A percentile compares a stretch with the other conserved stretches of the same genome.
Evolutionary conservation across 2,888 invertebrate species (phyloP).

Genomic region (Sepiola atlantica): DNA sequence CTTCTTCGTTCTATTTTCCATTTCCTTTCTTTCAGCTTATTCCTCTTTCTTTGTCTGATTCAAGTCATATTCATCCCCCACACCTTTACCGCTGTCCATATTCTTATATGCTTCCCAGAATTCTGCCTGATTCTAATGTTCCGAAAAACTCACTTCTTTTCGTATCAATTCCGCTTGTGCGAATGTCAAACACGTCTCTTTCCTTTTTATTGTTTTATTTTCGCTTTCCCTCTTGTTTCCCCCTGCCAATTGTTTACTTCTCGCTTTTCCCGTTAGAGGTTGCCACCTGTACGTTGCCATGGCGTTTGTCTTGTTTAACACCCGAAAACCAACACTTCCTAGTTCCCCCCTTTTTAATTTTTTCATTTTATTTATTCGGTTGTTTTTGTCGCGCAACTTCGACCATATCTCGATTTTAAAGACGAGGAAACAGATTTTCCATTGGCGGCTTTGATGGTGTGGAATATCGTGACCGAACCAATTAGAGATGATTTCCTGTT

Average conservation of each 20-base stretch:
- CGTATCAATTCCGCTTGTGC: neutral
- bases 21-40: neutral
- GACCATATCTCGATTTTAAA: neutral
- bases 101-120: neutral
- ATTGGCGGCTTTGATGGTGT: neutral
- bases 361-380: neutral
- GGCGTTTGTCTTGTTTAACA: constrained; percentile 4
- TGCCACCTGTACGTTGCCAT: constrained; percentile 4
- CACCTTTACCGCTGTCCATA: neutral
- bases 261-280: neutral
- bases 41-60: neutral
- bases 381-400: neutral
- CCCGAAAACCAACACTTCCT: neutral
- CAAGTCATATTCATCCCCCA: too few relatives aligned
- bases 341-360: too few relatives aligned
- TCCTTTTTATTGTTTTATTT: neutral
- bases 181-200: neutral
- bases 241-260: neutral
- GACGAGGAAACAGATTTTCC: neutral
- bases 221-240: neutral
- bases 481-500: neutral
- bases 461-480: neutral
- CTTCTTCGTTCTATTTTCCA: neutral
- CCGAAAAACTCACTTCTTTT: neutral
- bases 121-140: neutral